These are phyloP conservation scores for Silvanus unidentatus DNA, from an alignment of 2,888 invertebrate genomes.

Conservation along the genomic window DNA sequence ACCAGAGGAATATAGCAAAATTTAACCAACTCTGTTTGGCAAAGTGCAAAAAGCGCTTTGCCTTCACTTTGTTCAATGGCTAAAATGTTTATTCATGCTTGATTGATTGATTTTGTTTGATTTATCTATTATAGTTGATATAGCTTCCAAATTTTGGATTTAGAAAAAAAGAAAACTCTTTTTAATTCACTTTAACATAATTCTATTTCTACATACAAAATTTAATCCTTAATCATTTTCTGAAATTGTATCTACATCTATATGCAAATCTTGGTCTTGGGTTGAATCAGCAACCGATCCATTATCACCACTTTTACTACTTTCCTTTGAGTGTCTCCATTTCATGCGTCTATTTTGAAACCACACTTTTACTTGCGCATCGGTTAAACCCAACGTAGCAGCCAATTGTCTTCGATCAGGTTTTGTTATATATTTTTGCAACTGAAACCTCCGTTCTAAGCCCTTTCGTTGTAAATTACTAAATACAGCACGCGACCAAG, in stretches of 20 bases:
- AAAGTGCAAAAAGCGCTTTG: no score
- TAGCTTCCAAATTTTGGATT: no score
- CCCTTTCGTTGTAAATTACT: conserved; percentile 93
- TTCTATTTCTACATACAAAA: no score
- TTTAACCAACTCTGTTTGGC: no score
- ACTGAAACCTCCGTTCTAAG: conserved; percentile 82
- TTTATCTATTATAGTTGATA: no score
- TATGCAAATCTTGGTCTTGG: conserved; percentile 41
- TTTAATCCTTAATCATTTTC: conserved; percentile 28
- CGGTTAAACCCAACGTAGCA: conserved; percentile 84
- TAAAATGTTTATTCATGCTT: no score
- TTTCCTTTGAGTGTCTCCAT: conserved; percentile 46
- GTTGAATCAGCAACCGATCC: conserved; percentile 36
- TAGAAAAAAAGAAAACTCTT: no score
- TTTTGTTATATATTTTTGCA: conserved; percentile 94
- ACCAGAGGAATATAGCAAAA: no score
- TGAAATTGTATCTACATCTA: conserved; percentile 43
- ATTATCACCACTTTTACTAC: conserved; percentile 31
- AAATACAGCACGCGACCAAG: conserved; percentile 94
- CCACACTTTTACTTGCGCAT: conserved; percentile 88
- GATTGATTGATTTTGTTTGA: no score
- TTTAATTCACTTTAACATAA: no score
- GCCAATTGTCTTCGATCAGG: conserved; percentile 89
- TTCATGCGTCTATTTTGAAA: conserved; percentile 68
- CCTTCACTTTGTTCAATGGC: no score